A percentile compares a stretch with the other conserved stretches of the same genome.
phyloP scores from a whole-genome alignment of 2,113 vertebrate species.

The Meriones unguiculatus region DNA sequence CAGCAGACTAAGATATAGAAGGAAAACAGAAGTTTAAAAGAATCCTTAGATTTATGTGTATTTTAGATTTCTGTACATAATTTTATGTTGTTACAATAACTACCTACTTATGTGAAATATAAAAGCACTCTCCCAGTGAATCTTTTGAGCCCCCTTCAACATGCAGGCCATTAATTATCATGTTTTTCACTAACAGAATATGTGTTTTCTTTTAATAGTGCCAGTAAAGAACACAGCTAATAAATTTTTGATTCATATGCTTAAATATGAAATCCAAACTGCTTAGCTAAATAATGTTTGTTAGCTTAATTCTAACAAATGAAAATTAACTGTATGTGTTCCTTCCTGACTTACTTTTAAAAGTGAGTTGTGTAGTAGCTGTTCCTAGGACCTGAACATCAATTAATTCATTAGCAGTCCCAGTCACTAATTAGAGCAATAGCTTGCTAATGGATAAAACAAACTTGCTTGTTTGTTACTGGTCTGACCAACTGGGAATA shows the following conservation, averaged over 20 bases:
- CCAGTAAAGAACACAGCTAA: slow-evolving; percentile 10
- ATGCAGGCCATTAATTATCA: neutral
- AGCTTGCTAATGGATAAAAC: slow-evolving; percentile 19
- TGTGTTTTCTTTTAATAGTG: slow-evolving; percentile 34
- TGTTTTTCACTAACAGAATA: neutral
- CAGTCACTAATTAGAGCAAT: slow-evolving; percentile 2
- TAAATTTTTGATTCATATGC: slow-evolving; percentile 10
- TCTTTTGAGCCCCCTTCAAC: slow-evolving; percentile 17
- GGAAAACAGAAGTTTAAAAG: neutral
- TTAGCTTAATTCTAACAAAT: neutral
- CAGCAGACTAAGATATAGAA: neutral
- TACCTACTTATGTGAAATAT: neutral
- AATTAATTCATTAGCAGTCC: slow-evolving; percentile 37
- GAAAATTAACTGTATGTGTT: neutral
- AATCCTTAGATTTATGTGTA: neutral
- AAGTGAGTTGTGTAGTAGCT: neutral
- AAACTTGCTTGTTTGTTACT: slow-evolving; percentile 33
- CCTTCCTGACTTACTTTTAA: neutral
- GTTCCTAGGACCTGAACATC: neutral
- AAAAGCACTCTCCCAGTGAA: neutral
- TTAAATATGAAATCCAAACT: slow-evolving; percentile 35
- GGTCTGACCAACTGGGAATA: neutral
- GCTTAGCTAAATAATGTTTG: neutral
- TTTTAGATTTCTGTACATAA: neutral
- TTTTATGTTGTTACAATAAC: neutral